Evolutionary conservation across 2,888 invertebrate genomes (phyloP), one percentile per base, ranked within the genome.

Genomic region (Zygaena filipendulae): DNA sequence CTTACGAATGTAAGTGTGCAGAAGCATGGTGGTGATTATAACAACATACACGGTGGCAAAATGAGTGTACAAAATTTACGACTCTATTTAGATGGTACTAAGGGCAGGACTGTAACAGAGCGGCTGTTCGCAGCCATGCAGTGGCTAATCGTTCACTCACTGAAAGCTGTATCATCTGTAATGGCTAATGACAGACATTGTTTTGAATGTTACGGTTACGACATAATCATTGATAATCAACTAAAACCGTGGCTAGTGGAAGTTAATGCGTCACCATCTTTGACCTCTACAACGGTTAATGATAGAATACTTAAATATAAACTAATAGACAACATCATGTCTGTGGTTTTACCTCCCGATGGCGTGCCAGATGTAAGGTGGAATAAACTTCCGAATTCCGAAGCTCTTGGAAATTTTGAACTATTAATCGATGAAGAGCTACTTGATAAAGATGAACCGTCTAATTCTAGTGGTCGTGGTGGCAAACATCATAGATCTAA

Each of bases 1-100:
- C 83, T 97, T 39, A 97, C 97, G 9, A 97, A 97, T 67, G 97
- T 97, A 2, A 96, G 97, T 32, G 95, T 98, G 9, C 97, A 98
- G 68, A 97, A 95, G 61, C 95, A 95, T 55, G 97, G 97, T 42
- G 93, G 92, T 26, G 97, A 96, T 62, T 97, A 97, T 61, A 97
- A 97, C 66, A 89, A 88, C 43, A 82, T 94, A 30, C 97, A 97
- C 52, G 97, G 97, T 9, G 97, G 97, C 2, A 97, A 97, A 80
- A 87, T 96, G 85, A 95, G 93, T 39, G 88, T 96, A 11, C 92
- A 95, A 59, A 97, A 97, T 81, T 81, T 97, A 29, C 85, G 92
- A 22, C 74, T 97, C 4, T 96, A 94, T 60, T 72, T 97, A 49
- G 96, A 97, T 62, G 94, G 95, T 32, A 95, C 95, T 0, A 83